A percentile compares a stretch with the other conserved stretches of the same genome.
These are phyloP conservation scores for Nyctibius grandis DNA, from an alignment of 2,797 vertebrate genomes.

Conservation along the genomic window DNA sequence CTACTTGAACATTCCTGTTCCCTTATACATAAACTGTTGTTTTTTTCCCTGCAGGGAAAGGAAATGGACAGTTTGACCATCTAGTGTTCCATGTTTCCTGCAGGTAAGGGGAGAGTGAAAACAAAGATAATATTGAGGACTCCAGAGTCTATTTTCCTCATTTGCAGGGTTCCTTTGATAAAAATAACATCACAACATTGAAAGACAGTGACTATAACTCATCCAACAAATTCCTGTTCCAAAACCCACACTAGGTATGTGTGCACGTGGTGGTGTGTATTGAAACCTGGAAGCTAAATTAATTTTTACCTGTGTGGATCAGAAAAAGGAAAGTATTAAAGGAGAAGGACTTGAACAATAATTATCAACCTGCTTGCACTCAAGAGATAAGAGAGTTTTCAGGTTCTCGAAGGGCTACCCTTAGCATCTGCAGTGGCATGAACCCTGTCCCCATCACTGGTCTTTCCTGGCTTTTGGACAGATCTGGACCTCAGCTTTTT, in stretches of 20 bases:
- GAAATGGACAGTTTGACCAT: background rate
- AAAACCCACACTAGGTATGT: background rate
- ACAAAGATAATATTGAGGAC: background rate
- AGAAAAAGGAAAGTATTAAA: background rate
- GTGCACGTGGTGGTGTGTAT: rapidly evolving
- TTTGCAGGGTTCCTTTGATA: background rate
- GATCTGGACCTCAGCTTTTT: background rate
- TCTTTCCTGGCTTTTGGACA: background rate
- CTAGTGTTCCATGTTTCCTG: background rate
- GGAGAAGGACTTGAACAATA: background rate
- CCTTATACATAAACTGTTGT: background rate
- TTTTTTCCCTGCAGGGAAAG: background rate
- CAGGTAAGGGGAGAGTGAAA: background rate
- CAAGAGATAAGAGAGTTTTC: background rate
- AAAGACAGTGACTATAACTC: background rate
- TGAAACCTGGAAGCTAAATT: background rate
- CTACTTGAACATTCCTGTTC: background rate
- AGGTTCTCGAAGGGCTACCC: background rate
- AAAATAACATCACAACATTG: background rate
- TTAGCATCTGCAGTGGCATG: background rate
- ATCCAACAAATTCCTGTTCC: background rate
- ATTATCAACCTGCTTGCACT: background rate
- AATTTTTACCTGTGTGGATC: background rate
- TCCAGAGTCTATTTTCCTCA: background rate
- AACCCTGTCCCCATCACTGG: background rate